These are phyloP conservation scores for Campoletis sonorensis DNA, from an alignment of 1,140 invertebrate genomes.

Conservation along the genomic window DNA sequence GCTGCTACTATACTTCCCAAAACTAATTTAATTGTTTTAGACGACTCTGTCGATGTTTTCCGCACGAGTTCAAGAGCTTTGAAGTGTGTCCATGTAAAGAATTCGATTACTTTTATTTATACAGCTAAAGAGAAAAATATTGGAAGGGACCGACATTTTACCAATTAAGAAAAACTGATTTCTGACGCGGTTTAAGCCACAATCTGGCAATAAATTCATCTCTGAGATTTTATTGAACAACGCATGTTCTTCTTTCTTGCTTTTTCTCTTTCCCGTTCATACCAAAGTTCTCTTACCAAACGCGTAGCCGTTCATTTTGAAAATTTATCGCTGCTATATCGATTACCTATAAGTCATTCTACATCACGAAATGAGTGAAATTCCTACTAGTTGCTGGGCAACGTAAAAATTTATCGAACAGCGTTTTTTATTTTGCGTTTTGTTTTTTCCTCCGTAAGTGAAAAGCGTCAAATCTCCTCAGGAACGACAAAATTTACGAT, in stretches of 20 bases:
- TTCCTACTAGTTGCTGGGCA: neutral
- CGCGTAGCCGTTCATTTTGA: neutral
- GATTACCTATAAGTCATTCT: constrained; percentile 7
- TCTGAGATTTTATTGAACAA: neutral
- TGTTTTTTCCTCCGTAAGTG: neutral
- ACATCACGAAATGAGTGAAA: neutral
- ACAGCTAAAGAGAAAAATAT: neutral
- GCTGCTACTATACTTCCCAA: too few species aligned
- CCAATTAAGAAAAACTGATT: neutral
- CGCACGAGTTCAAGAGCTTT: neutral
- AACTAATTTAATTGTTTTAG: neutral
- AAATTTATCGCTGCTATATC: neutral
- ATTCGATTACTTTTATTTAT: neutral
- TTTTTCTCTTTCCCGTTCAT: neutral
- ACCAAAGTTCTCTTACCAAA: neutral
- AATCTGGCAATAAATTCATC: neutral
- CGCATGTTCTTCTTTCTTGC: neutral
- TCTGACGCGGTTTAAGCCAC: neutral
- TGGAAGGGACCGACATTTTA: neutral
- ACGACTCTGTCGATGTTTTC: neutral
- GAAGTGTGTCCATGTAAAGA: neutral
- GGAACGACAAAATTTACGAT: neutral
- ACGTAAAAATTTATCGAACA: neutral
- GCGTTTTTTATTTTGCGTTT: neutral
- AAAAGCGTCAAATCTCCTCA: neutral